Evolutionary conservation across 2,888 invertebrate species (phyloP), one percentile per base, ranked within the genome.

Genomic region (Halocaridina rubra): DNA sequence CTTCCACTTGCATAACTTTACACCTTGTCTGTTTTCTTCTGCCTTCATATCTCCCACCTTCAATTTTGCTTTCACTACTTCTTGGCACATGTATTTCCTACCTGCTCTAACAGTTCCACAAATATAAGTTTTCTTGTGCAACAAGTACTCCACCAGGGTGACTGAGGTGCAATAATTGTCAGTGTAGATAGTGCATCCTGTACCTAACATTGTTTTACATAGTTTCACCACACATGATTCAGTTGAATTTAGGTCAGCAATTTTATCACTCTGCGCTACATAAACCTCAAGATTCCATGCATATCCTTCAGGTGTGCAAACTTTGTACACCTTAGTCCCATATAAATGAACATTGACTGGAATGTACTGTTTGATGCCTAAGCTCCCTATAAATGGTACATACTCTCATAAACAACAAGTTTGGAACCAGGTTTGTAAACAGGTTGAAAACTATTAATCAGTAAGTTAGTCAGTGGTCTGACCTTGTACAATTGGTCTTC

Each of bases 41-140:
- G 53, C 24, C 33, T 72, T 74, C 57, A 80, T 72, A 30, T 74
- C 72, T 1, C 30, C 57, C 3, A 32, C 77, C 33, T 82, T 82
- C 69, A 82, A 67, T n/a, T 82, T 77, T 69, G 69, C 39, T 46
- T 61, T 24, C n/a, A 29, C 32, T 10, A 82, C 82, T 46, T 82
- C 82, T 82, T 67, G 39, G 69, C 30, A 32, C 10, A 82, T 30
- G 29, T 77, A n/a, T 77, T 77, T 82, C 22, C 69, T 67, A 29
- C 33, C 19, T 33, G 33, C 27, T 33, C 76, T 1, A 64, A 77
- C 33, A 27, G 82, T 82, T 46, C 82, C 82, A 82, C 77, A 77
- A 24, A 30, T 8, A 53, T 53, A 82, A 16, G 82, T 82, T 67
- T 77, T 77, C 76, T 82, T 82, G 8, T 3, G 8, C 69, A 77